These are phyloP conservation scores for Onchidella celtica DNA, from an alignment of 2,888 invertebrate genomes.

Conservation along the genomic window DNA sequence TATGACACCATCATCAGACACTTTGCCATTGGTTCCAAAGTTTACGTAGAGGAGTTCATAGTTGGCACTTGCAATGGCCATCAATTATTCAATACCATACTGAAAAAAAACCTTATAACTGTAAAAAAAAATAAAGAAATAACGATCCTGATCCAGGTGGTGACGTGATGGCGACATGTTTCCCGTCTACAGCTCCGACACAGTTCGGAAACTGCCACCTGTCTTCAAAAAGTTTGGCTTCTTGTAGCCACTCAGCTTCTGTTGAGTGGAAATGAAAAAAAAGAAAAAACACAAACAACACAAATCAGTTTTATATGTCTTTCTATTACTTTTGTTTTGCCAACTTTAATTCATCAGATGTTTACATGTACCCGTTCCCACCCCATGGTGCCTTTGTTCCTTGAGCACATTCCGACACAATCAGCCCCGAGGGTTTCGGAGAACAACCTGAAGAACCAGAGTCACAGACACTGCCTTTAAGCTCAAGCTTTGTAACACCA, in stretches of 20 bases:
- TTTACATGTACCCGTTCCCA: neutral
- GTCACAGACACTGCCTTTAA: neutral
- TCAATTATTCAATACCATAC: conserved; percentile 16
- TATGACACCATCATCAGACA: neutral
- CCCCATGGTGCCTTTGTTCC: neutral
- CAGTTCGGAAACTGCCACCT: conserved; percentile 33
- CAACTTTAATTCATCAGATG: neutral
- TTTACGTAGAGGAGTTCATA: conserved; percentile 15
- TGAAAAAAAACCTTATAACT: conserved; percentile 17
- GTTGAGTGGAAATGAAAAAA: conserved; percentile 24
- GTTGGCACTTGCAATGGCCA: conserved; percentile 25
- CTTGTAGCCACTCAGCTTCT: conserved; percentile 20
- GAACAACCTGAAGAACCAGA: too few species aligned
- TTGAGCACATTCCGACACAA: neutral
- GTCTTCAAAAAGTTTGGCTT: conserved; percentile 27
- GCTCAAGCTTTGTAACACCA: neutral
- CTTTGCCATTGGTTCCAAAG: conserved; percentile 8
- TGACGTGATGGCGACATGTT: conserved; percentile 5
- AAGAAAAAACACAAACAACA: neutral
- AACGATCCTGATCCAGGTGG: conserved; percentile 25
- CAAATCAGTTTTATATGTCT: neutral
- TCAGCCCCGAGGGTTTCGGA: neutral
- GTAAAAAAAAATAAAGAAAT: too few species aligned
- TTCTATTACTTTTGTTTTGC: neutral
- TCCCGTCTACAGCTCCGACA: conserved; percentile 5